Base-by-base conservation (phyloP, 2,888 invertebrate species). In the Tachina fera region DNA sequence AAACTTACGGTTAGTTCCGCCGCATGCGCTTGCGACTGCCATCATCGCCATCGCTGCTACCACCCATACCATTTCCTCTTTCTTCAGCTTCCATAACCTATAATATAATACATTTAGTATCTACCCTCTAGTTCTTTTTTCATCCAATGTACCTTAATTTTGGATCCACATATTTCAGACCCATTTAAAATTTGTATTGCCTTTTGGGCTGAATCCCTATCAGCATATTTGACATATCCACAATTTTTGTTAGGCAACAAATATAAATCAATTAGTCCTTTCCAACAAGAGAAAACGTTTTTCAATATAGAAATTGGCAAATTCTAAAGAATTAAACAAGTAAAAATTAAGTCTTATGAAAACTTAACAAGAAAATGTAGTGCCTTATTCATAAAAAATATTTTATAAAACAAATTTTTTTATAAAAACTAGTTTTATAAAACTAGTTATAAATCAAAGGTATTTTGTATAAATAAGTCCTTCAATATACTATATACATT, bases 211-310 rank as follows among this genome's bases (percentile, higher is more conserved):
- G 96, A 95, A 53, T 95, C 95, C 74, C 94, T 94, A 67, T 94
- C 94, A 4, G 97, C 96, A 93, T 96, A 98, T 90, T 97, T 97
- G 9, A 97, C 98, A 93, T 97, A 98, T 0, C 98, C 98, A 92
- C 97, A 98, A 90, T 97, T 98, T 91, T 97, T 97, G 91, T 97
- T 97, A 67, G 96, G 96, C 88, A 98, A 93, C 92, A 98, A 95
- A 91, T 97, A 98, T 3, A 98, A 97, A 92, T 97, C 98, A 81
- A 98, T 97, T 11, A 98, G 94, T 91, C 96, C 95, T 9, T 98
- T 98, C 93, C 98, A 98, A 89, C 98, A 95, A 89, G 97, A 97
- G 92, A 98, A 98, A 22, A 97, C 95, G 92, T 98, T 98, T 89
- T 96, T 95, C 90, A 98, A 93, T 39, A 97, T 96, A 83, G 96